phyloP scores from a whole-genome alignment of 2,797 vertebrate species.

The Pipistrellus kuhlii region DNA sequence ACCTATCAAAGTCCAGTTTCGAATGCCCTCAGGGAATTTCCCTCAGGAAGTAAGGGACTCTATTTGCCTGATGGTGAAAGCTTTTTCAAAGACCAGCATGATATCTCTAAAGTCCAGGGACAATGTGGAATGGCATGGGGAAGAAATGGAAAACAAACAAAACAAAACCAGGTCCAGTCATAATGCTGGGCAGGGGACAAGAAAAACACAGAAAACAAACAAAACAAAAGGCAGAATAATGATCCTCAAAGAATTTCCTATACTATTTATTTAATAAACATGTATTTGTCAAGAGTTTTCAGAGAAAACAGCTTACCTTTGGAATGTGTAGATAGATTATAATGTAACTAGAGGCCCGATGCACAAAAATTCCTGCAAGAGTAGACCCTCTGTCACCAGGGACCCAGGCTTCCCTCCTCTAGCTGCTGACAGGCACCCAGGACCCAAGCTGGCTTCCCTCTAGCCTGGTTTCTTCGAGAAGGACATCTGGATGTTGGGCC shows the following conservation, averaged over 20 bases:
- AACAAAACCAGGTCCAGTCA: neutral
- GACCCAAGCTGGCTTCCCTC: too few relatives aligned
- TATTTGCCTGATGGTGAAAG: neutral
- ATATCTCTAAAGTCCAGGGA: neutral
- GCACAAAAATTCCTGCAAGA: too few relatives aligned
- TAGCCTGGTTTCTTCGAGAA: too few relatives aligned
- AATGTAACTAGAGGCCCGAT: too few relatives aligned
- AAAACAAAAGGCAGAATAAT: neutral
- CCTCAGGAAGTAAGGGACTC: neutral
- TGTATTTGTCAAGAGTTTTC: neutral
- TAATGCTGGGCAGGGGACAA: neutral
- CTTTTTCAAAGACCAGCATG: neutral
- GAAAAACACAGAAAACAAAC: neutral
- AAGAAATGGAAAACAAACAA: neutral
- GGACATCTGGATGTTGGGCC: too few relatives aligned
- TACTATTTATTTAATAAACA: neutral
- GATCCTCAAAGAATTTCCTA: neutral
- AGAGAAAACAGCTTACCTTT: neutral
- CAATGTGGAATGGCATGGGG: neutral
- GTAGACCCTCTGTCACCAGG: too few relatives aligned
- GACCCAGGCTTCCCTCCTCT: too few relatives aligned
- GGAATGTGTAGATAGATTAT: neutral
- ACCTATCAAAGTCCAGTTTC: neutral
- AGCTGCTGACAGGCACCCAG: too few relatives aligned
- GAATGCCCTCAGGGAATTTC: neutral